A percentile compares a stretch with the other conserved stretches of the same genome.
Evolutionary conservation across 2,888 invertebrate species (phyloP).

Genomic region (Ornithoptera priamus): DNA sequence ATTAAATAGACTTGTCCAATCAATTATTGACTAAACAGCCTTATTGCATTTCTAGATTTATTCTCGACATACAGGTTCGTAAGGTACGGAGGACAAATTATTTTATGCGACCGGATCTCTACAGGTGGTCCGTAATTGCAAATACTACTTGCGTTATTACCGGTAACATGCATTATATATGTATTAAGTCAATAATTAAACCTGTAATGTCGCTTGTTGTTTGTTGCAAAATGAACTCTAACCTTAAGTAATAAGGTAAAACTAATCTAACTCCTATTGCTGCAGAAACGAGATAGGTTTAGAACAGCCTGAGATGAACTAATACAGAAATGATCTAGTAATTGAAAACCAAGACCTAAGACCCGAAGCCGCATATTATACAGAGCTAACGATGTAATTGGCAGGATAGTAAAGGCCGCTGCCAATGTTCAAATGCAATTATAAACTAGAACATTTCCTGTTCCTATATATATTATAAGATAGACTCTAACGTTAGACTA

Average conservation of each 20-base stretch:
- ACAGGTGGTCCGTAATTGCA: constrained; percentile 1
- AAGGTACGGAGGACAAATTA: not conserved
- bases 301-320: constrained; percentile 27
- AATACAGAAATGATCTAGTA: constrained; percentile 46
- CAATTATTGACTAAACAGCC: too few species aligned
- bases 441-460: constrained; percentile 43
- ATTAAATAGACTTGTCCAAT: too few species aligned
- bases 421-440: constrained; percentile 46
- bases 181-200: not conserved
- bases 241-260: not conserved
- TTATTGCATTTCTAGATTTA: not conserved
- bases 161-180: not conserved
- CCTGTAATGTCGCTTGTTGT: not conserved
- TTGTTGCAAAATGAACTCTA: not conserved
- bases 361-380: constrained; percentile 61
- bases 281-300: constrained; percentile 29
- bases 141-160: not conserved
- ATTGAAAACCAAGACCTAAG: constrained; percentile 45
- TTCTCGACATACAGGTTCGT: not conserved
- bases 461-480: constrained; percentile 6
- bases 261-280: constrained; percentile 31
- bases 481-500: too few species aligned
- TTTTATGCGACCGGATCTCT: not conserved
- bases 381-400: constrained; percentile 71
- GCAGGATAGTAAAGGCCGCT: constrained; percentile 45